Evolutionary conservation across 2,113 vertebrate genomes (phyloP).

Genomic region (Amphiprion percula): DNA sequence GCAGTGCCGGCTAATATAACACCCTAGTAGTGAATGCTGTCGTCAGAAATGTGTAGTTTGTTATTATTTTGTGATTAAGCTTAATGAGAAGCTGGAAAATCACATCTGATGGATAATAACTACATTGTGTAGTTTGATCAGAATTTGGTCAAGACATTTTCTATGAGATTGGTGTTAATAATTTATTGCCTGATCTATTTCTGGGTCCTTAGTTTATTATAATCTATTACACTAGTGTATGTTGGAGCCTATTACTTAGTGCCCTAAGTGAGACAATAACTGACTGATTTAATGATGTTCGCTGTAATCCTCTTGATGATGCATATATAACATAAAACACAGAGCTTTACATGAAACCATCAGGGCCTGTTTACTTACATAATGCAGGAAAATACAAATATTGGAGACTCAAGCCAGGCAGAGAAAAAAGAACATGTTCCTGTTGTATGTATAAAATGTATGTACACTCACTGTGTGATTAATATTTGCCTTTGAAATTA

Average conservation of each 20-base stretch:
- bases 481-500: background rate
- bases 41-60: background rate
- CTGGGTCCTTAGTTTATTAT: background rate
- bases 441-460: constrained; percentile 4
- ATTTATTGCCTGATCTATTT: background rate
- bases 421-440: background rate
- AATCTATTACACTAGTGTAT: too few relatives aligned
- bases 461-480: background rate
- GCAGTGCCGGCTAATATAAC: background rate
- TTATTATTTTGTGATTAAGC: background rate
- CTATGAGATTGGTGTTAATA: background rate
- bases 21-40: background rate
- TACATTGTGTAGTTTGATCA: background rate
- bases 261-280: too few relatives aligned
- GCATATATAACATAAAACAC: background rate
- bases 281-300: background rate
- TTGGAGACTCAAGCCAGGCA: too few relatives aligned
- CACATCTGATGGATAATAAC: too few relatives aligned
- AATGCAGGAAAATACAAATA: background rate
- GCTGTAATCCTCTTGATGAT: background rate
- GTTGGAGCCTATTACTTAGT: background rate
- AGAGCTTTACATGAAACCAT: background rate
- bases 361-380: background rate
- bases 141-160: background rate
- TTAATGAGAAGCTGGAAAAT: background rate